Percentiles rank a stretch among this genome's conserved stretches.
Evolutionary conservation across 2,888 invertebrate genomes (phyloP).

Genomic region (Polyploca ridens): DNA sequence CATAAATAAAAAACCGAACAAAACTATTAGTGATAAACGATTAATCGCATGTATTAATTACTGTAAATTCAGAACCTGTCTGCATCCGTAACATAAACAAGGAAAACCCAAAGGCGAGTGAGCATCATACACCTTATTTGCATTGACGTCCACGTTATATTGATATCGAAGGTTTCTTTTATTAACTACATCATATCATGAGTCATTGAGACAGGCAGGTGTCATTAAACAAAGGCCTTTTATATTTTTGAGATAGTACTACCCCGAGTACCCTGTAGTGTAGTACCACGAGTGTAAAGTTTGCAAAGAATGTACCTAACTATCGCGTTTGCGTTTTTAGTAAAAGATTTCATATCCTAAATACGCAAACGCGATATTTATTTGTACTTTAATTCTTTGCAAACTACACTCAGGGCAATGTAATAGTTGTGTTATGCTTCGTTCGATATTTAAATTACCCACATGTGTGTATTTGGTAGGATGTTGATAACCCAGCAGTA

Average conservation of each 20-base stretch:
- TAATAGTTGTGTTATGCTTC: not conserved
- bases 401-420: not conserved
- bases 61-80: not conserved
- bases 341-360: too few relatives aligned
- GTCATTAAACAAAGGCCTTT: not conserved
- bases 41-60: not conserved
- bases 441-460: not conserved
- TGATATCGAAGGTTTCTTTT: not conserved
- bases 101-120: not conserved
- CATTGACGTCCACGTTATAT: not conserved
- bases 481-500: not conserved
- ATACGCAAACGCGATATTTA: too few relatives aligned
- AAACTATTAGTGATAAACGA: not conserved
- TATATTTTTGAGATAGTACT: not conserved
- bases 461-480: not conserved
- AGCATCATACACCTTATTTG: not conserved
- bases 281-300: too few relatives aligned
- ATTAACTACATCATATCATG: not conserved
- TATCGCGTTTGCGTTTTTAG: too few relatives aligned
- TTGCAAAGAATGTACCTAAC: too few relatives aligned
- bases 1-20: not conserved
- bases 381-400: not conserved
- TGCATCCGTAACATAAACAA: not conserved
- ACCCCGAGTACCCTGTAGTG: too few relatives aligned
- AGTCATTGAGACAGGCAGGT: not conserved